A percentile compares a stretch with the other conserved stretches of the same genome.
These are phyloP conservation scores for Eristalis arbustorum DNA, from an alignment of 2,888 invertebrate genomes.

Conservation along the genomic window DNA sequence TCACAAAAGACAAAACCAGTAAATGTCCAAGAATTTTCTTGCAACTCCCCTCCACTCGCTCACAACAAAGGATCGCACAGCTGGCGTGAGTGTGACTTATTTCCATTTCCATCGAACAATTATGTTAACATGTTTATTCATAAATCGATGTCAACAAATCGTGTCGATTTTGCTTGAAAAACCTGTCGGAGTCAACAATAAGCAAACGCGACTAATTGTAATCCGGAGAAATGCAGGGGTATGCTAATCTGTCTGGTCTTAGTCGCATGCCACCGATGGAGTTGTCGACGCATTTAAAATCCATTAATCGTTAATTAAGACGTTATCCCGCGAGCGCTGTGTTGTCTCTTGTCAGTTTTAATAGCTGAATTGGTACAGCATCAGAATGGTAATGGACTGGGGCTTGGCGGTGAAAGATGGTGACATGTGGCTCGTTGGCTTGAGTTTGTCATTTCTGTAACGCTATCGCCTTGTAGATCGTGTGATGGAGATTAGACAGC, in stretches of 20 bases:
- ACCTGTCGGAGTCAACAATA: background rate
- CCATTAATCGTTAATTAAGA: background rate
- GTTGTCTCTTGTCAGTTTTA: background rate
- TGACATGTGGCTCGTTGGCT: too few species aligned
- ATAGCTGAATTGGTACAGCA: background rate
- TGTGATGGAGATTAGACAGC: too few species aligned
- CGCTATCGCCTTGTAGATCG: too few species aligned
- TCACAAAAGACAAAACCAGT: too few species aligned
- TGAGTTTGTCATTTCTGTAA: too few species aligned
- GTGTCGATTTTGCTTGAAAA: background rate
- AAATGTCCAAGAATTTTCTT: too few species aligned
- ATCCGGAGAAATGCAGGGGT: background rate
- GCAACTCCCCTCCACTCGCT: too few species aligned
- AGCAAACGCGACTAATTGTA: background rate
- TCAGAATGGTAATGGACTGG: background rate
- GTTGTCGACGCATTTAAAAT: background rate
- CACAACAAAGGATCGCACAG: background rate
- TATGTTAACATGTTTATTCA: background rate
- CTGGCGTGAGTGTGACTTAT: background rate
- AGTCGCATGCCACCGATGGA: background rate
- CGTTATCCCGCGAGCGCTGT: background rate
- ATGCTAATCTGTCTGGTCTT: background rate
- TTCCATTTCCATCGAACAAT: background rate
- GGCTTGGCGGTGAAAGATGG: background rate
- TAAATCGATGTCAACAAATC: background rate